A percentile compares a stretch with the other conserved stretches of the same genome.
phyloP scores from a whole-genome alignment of 2,797 vertebrate species.

The Pteropus rufus region DNA sequence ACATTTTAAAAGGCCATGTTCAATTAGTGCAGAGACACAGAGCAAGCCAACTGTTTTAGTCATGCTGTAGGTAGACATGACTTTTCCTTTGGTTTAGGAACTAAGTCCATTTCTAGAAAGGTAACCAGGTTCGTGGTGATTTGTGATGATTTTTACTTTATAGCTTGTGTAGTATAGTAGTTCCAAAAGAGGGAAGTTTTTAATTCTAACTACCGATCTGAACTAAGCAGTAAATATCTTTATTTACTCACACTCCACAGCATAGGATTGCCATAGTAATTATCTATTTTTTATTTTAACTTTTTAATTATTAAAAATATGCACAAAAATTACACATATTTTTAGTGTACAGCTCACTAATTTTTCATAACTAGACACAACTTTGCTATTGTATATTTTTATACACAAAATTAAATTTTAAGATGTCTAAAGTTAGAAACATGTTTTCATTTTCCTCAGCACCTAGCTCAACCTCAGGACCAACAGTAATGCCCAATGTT shows the following conservation, averaged over 20 bases:
- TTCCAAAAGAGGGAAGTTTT: background rate
- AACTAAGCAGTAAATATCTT: background rate
- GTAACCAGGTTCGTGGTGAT: background rate
- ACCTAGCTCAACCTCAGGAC: background rate
- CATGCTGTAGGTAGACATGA: background rate
- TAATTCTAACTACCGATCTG: background rate
- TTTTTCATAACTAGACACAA: background rate
- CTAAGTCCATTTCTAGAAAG: background rate
- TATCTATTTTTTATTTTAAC: background rate
- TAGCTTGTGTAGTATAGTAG: background rate
- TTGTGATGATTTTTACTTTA: background rate
- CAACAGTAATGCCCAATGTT: background rate
- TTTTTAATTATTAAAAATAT: slow-evolving; percentile 1
- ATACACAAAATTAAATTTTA: background rate
- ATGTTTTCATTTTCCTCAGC: background rate
- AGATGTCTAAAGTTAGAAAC: background rate
- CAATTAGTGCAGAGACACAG: background rate
- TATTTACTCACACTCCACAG: background rate
- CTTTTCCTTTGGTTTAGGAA: background rate
- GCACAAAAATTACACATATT: background rate
- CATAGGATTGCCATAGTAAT: background rate
- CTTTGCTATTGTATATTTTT: background rate
- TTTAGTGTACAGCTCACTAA: background rate
- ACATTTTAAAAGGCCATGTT: background rate
- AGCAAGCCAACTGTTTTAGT: background rate